Evolutionary conservation across 2,888 invertebrate genomes (phyloP).

Genomic region (Scaptomyza cyrtandrae): DNA sequence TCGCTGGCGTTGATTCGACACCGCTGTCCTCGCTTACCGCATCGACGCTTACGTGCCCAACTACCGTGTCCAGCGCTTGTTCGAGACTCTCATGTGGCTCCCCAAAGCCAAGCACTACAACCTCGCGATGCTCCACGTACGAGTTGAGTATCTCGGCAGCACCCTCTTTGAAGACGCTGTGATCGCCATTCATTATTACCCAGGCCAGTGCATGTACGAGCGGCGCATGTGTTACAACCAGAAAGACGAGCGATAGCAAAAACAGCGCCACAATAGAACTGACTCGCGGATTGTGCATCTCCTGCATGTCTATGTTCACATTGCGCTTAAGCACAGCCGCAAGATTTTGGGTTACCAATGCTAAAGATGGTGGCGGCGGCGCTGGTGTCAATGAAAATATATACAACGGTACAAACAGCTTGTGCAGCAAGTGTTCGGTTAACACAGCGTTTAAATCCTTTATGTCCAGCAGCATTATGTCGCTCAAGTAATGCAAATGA

Average conservation of each 20-base stretch:
- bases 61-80: conserved; percentile 88
- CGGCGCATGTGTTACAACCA: conserved; percentile 96
- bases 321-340: conserved; percentile 88
- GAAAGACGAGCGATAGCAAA: conserved; percentile 96
- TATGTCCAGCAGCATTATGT: conserved; percentile 96
- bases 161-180: conserved; percentile 89
- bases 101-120: conserved; percentile 87
- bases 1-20: conserved; percentile 62
- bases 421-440: conserved; percentile 96
- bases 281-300: conserved; percentile 89
- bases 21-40: conserved; percentile 69
- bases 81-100: conserved; percentile 91
- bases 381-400: conserved; percentile 93
- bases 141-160: conserved; percentile 89
- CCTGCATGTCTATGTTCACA: conserved; percentile 86
- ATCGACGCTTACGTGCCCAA: conserved; percentile 69
- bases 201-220: conserved; percentile 95
- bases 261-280: conserved; percentile 96
- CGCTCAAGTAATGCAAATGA: conserved; percentile 98
- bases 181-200: conserved; percentile 93
- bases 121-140: conserved; percentile 87
- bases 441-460: conserved; percentile 96
- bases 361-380: conserved; percentile 85
- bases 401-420: conserved; percentile 96
- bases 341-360: conserved; percentile 87